Evolutionary conservation across 2,113 vertebrate genomes (phyloP).

Genomic region (Sakesphorus luctuosus): DNA sequence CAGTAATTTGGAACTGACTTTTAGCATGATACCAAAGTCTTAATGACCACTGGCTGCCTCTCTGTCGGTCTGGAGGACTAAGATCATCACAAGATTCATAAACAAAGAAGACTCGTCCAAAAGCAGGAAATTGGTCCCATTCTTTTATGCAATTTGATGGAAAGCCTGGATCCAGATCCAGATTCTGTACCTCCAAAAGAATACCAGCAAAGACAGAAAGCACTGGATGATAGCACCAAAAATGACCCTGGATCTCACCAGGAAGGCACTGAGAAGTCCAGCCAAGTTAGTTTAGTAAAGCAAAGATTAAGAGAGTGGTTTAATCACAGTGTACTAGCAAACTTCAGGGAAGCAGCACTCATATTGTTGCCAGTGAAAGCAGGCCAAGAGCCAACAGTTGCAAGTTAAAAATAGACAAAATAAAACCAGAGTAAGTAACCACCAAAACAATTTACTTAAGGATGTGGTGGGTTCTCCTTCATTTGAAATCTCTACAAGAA

Average conservation of each 20-base stretch:
- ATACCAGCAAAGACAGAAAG: neutral
- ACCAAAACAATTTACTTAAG: conserved; percentile 67
- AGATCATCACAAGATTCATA: neutral
- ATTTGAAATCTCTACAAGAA: conserved; percentile 56
- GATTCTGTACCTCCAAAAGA: neutral
- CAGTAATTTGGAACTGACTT: neutral
- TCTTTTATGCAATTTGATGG: neutral
- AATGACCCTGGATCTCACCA: neutral
- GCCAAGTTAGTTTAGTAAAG: neutral
- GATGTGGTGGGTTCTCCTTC: conserved; percentile 67
- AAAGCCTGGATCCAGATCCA: neutral
- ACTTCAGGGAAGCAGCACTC: conserved; percentile 12
- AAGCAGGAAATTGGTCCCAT: neutral
- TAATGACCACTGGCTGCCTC: neutral
- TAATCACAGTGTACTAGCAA: conserved; percentile 3
- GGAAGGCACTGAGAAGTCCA: neutral
- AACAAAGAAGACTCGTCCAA: neutral
- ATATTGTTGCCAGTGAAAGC: conserved; percentile 20
- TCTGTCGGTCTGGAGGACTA: neutral
- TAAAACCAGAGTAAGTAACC: conserved; percentile 62
- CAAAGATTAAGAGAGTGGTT: neutral
- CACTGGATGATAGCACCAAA: neutral
- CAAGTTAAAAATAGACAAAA: conserved; percentile 66
- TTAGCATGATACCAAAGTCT: neutral
- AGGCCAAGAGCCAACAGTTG: conserved; percentile 18